These are phyloP conservation scores for Rhombomys opimus DNA, from an alignment of 2,113 vertebrate species.

Conservation along the genomic window DNA sequence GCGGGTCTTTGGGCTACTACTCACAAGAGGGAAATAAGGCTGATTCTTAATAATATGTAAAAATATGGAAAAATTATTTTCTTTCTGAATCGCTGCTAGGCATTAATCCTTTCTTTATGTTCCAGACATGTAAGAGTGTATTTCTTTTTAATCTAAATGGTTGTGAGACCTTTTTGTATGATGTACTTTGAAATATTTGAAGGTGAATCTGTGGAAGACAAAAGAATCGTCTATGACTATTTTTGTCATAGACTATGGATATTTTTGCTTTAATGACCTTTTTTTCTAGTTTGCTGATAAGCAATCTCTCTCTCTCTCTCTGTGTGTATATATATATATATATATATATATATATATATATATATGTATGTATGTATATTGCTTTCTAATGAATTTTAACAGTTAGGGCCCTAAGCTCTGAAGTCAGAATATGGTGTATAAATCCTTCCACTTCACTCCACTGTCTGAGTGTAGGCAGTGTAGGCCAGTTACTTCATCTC, in stretches of 20 bases:
- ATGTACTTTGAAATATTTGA: constrained; percentile 62
- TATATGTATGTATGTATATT: neutral
- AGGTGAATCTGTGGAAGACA: neutral
- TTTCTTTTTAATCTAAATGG: constrained; percentile 16
- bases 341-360: neutral
- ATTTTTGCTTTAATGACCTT: constrained; percentile 39
- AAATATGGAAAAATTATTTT: constrained; percentile 87
- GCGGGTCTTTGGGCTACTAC: constrained; percentile 86
- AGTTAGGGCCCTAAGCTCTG: neutral
- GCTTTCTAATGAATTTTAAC: neutral
- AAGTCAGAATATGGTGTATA: neutral
- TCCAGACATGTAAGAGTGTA: constrained; percentile 44
- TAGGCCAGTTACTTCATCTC: neutral
- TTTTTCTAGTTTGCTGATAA: constrained; percentile 32
- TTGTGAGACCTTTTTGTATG: constrained; percentile 53
- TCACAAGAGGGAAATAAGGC: constrained; percentile 84
- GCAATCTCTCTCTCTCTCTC: neutral
- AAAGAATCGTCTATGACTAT: constrained; percentile 63
- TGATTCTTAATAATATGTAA: constrained; percentile 89
- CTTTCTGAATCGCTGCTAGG: constrained; percentile 75
- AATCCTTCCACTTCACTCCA: neutral
- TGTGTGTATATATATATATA: neutral
- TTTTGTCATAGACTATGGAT: neutral
- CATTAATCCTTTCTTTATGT: constrained; percentile 67
- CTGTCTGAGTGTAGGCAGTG: neutral